Percentiles rank a stretch among this genome's conserved stretches.
These are phyloP conservation scores for Engraulis encrasicolus DNA, from an alignment of 2,113 vertebrate genomes.

Conservation along the genomic window DNA sequence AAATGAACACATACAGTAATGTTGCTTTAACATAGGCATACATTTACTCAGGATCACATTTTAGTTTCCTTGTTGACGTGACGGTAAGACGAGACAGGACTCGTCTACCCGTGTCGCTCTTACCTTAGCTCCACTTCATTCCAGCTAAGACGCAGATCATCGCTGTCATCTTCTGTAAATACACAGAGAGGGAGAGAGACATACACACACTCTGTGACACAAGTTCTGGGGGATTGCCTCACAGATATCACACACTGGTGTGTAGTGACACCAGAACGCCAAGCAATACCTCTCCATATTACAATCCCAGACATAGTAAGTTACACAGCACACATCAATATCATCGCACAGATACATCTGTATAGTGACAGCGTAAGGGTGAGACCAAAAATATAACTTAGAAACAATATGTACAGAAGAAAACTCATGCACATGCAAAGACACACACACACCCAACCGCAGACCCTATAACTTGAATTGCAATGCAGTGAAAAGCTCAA, in stretches of 20 bases:
- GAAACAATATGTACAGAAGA: no score
- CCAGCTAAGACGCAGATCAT: constrained; percentile 58
- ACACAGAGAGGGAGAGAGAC: constrained; percentile 9
- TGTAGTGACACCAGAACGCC: not conserved
- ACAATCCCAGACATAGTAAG: not conserved
- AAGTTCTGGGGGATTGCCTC: not conserved
- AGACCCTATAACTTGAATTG: no score
- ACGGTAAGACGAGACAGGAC: not conserved
- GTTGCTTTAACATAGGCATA: not conserved
- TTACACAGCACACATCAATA: not conserved
- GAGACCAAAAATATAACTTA: not conserved
- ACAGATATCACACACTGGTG: not conserved
- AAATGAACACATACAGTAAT: not conserved
- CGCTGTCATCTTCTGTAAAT: constrained; percentile 70
- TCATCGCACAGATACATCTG: not conserved
- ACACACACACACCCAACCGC: no score
- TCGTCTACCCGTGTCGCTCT: constrained; percentile 32
- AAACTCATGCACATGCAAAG: no score
- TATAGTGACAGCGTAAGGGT: not conserved
- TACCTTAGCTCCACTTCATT: constrained; percentile 70
- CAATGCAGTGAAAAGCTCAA: no score
- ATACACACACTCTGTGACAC: not conserved
- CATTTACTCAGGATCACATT: not conserved
- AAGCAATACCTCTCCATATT: not conserved
- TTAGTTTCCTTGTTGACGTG: not conserved